Conservation (phyloP, 2,888 invertebrate genomes). For the Chalcosyrphus nemorum region DNA sequence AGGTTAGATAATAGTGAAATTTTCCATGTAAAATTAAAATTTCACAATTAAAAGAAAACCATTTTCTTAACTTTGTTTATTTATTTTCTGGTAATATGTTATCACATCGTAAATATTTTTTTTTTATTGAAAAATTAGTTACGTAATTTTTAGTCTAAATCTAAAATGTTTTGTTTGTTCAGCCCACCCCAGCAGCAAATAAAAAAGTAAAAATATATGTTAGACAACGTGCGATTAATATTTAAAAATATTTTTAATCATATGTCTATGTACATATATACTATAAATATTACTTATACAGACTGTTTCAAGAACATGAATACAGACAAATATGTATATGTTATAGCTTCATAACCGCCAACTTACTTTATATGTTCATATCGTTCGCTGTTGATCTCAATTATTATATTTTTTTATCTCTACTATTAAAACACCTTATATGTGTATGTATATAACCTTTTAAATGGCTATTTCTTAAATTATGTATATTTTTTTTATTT, state of each 20-base stretch:
- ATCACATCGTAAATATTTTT: slow-evolving; percentile 55
- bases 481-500: not conserved
- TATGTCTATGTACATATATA: not conserved
- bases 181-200: not conserved
- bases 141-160: not conserved
- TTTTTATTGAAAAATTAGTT: slow-evolving; percentile 29
- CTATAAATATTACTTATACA: not conserved
- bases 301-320: no score
- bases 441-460: not conserved
- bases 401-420: no score
- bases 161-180: not conserved
- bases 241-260: not conserved
- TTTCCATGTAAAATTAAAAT: no score
- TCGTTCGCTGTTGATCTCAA: no score
- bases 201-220: slow-evolving; percentile 5
- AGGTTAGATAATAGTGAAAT: no score
- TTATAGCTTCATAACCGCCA: no score
- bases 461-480: not conserved
- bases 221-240: not conserved
- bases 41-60: no score
- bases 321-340: no score
- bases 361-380: no score
- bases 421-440: no score
- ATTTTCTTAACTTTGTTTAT: no score
- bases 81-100: slow-evolving; percentile 49